Evolutionary conservation across 2,113 vertebrate species (phyloP).

Genomic region (Eudorcas thomsonii): DNA sequence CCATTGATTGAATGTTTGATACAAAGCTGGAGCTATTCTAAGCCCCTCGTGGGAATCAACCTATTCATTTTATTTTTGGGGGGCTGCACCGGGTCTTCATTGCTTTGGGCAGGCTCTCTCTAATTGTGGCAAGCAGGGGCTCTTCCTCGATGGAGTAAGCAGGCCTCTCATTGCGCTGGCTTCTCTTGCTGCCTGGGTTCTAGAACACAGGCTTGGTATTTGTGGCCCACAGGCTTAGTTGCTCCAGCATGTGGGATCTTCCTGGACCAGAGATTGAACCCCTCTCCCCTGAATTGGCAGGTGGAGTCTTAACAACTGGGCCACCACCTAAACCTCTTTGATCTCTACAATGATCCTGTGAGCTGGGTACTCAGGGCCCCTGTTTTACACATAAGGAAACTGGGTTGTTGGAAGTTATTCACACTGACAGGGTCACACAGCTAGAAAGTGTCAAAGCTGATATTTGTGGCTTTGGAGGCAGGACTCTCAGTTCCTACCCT

Average conservation of each 20-base stretch:
- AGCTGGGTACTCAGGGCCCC: neutral
- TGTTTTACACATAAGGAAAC: neutral
- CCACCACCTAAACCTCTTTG: neutral
- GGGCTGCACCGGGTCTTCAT: neutral
- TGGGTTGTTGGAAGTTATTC: neutral
- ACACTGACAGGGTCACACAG: neutral
- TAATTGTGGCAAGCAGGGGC: neutral
- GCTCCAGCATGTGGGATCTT: neutral
- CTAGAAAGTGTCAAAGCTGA: neutral
- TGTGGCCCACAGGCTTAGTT: neutral
- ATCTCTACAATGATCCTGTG: neutral
- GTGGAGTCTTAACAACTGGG: neutral
- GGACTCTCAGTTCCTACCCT: neutral
- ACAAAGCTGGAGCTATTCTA: neutral
- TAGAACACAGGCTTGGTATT: neutral
- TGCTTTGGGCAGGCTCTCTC: neutral
- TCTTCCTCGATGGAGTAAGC: neutral
- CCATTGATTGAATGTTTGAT: neutral
- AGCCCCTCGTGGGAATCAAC: neutral
- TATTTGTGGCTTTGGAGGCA: neutral
- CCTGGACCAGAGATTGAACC: neutral
- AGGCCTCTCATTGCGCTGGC: neutral
- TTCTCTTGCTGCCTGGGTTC: neutral
- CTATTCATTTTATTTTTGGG: neutral
- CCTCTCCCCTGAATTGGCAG: neutral